phyloP scores from a whole-genome alignment of 2,113 vertebrate species.

The Merops nubicus region DNA sequence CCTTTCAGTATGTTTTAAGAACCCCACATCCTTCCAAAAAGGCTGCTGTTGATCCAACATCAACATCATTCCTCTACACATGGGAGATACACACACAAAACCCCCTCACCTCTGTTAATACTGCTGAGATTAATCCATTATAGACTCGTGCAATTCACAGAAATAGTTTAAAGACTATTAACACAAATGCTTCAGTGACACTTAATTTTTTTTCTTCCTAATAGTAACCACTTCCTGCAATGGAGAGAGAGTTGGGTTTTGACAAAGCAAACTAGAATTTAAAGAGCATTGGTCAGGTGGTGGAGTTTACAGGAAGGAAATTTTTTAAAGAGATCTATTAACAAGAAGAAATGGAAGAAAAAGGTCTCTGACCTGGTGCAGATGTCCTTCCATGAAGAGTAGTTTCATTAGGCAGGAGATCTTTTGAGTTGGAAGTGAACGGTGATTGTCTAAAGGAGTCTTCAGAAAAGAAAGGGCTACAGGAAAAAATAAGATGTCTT shows the following conservation, averaged over 20 bases:
- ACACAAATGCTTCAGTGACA: neutral
- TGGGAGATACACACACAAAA: neutral
- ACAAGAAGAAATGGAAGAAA: neutral
- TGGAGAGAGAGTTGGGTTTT: neutral
- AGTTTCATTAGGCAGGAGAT: conserved; percentile 87
- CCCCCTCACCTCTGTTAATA: neutral
- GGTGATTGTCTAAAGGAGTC: conserved; percentile 99
- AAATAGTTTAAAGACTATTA: neutral
- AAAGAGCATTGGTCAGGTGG: neutral
- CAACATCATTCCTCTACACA: neutral
- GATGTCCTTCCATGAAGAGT: conserved; percentile 83
- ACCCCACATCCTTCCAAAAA: neutral
- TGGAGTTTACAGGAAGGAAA: neutral
- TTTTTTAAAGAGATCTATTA: neutral
- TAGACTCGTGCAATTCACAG: neutral
- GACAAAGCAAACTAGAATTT: neutral
- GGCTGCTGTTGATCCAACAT: neutral
- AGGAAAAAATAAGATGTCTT: conserved; percentile 37
- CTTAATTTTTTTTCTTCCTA: neutral
- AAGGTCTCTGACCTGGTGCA: conserved; percentile 81
- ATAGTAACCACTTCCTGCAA: neutral
- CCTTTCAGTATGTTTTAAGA: neutral
- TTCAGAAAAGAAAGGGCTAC: conserved; percentile 93
- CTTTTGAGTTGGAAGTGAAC: conserved; percentile 93
- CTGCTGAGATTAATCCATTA: neutral